Percentiles rank a stretch among this genome's conserved stretches.
Evolutionary conservation across 2,113 vertebrate genomes (phyloP).

Genomic region (Oryzias woworae): DNA sequence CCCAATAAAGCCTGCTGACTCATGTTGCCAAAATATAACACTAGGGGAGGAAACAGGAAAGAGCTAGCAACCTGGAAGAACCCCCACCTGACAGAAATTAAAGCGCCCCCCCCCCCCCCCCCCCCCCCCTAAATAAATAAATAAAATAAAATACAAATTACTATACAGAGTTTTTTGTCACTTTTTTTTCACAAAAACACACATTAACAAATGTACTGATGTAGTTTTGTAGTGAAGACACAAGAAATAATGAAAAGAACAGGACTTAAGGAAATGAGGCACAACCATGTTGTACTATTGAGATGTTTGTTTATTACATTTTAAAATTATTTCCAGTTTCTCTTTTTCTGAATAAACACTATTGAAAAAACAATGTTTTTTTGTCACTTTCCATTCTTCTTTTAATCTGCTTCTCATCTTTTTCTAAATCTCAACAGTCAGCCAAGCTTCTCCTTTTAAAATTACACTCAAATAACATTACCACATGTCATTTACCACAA

Average conservation of each 20-base stretch:
- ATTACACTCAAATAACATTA: background rate
- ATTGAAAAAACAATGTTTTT: no score
- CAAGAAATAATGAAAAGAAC: no score
- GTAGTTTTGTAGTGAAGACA: no score
- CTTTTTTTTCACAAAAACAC: no score
- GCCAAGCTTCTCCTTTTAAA: background rate
- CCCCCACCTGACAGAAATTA: background rate
- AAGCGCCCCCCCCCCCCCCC: background rate
- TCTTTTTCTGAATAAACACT: background rate
- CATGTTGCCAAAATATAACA: background rate
- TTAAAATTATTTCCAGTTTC: no score
- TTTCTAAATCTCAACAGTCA: background rate
- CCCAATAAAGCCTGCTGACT: background rate
- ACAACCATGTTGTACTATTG: no score
- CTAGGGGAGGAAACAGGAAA: background rate
- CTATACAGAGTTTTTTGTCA: no score
- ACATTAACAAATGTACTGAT: no score
- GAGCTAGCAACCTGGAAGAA: background rate
- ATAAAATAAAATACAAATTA: background rate
- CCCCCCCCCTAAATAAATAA: background rate
- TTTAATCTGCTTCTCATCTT: constrained; percentile 56
- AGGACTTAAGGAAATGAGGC: no score
- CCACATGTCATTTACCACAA: no score
- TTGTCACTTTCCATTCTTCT: constrained; percentile 19
- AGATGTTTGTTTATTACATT: no score